phyloP scores from a whole-genome alignment of 2,888 invertebrate genomes.

The Scaptomyza cyrtandrae region DNA sequence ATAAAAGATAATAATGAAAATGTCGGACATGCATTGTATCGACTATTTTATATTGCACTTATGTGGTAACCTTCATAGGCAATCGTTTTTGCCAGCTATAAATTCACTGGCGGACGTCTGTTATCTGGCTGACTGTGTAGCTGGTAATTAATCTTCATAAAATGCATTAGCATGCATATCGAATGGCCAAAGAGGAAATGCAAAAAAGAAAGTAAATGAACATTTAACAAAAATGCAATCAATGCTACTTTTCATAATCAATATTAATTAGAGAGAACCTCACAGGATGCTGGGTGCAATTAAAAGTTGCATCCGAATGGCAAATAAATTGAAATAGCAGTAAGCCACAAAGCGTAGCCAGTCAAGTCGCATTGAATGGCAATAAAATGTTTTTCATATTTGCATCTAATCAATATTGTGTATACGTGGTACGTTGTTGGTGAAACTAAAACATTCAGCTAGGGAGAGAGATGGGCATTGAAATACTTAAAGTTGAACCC shows the following conservation, averaged over 20 bases:
- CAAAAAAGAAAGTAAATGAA: conserved; percentile 20
- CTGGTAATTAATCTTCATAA: conserved; percentile 64
- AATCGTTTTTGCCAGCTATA: conserved; percentile 9
- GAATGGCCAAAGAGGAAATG: conserved; percentile 16
- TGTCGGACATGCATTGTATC: not conserved
- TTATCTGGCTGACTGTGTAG: conserved; percentile 1
- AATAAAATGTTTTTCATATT: conserved; percentile 65
- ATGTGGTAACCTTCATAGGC: not conserved
- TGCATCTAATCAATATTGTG: conserved; percentile 62
- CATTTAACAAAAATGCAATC: conserved; percentile 12
- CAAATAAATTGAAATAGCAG: conserved; percentile 47
- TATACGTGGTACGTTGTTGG: conserved; percentile 37
- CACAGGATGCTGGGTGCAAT: conserved; percentile 36
- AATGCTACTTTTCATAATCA: conserved; percentile 54
- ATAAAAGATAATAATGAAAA: not conserved
- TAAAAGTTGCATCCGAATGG: conserved; percentile 47
- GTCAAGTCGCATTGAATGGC: conserved; percentile 22
- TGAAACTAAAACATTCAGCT: conserved; percentile 19
- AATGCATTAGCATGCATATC: conserved; percentile 63
- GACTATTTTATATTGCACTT: not conserved
- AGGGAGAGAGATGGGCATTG: not conserved
- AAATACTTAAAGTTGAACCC: conserved; percentile 21
- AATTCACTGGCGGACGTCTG: not conserved
- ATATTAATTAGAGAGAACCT: conserved; percentile 62
- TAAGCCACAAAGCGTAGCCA: conserved; percentile 29